A percentile compares a stretch with the other conserved stretches of the same genome.
Conservation (phyloP, 92 coral and sea anemone genomes). For the Porites divaricata region DNA sequence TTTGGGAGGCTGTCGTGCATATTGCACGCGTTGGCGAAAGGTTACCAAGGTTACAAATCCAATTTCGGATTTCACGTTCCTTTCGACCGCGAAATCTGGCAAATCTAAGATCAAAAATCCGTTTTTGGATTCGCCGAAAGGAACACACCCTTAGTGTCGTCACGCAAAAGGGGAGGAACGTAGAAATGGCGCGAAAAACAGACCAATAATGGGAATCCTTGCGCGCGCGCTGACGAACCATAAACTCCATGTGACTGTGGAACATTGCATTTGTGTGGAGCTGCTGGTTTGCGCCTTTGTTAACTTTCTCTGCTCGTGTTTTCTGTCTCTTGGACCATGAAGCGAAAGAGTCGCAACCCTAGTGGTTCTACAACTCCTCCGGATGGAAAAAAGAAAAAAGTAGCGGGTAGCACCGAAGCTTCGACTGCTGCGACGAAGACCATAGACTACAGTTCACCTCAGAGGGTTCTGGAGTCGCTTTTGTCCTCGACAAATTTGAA, state of each 20-base stretch:
- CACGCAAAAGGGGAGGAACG: neutral
- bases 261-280: neutral
- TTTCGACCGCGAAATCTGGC: too few species aligned
- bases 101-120: too few species aligned
- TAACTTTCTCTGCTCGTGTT: neutral
- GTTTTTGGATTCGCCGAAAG: too few species aligned
- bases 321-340: slow-evolving; percentile 30
- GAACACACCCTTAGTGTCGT: too few species aligned
- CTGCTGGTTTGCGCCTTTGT: neutral
- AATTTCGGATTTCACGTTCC: too few species aligned
- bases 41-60: too few species aligned
- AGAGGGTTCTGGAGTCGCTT: slow-evolving; percentile 71
- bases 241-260: slow-evolving; percentile 30
- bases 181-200: slow-evolving; percentile 31
- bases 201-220: slow-evolving; percentile 10
- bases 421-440: slow-evolving; percentile 44
- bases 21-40: too few species aligned
- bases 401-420: slow-evolving; percentile 44
- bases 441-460: slow-evolving; percentile 76
- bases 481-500: slow-evolving; percentile 71
- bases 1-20: too few species aligned
- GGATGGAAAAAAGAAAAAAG: slow-evolving; percentile 74
- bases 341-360: slow-evolving; percentile 78
- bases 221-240: slow-evolving; percentile 3
- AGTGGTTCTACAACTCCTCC: slow-evolving; percentile 58